phyloP scores from a whole-genome alignment of 1,140 invertebrate species.

The Drosophila truncata region DNA sequence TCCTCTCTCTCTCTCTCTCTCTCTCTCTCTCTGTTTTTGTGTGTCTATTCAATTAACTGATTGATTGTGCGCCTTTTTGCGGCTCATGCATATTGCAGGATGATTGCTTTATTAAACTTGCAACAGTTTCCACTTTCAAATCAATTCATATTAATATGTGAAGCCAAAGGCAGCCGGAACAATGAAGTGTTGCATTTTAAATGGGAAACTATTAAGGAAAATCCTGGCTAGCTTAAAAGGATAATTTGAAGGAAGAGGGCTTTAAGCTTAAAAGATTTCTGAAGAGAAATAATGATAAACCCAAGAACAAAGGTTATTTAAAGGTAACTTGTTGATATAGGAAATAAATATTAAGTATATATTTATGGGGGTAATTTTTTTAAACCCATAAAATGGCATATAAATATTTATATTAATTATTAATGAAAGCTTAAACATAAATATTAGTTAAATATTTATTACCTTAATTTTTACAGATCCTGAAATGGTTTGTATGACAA shows the following conservation, averaged over 20 bases:
- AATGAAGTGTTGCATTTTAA: conserved; percentile 24
- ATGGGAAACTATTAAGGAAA: conserved; percentile 16
- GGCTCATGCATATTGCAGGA: conserved; percentile 22
- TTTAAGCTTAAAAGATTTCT: neutral
- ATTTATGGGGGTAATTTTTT: no score
- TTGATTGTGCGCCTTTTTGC: conserved; percentile 29
- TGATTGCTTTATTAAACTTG: conserved; percentile 38
- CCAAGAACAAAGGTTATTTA: neutral
- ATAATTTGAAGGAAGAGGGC: neutral
- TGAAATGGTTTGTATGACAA: no score
- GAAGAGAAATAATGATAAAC: neutral
- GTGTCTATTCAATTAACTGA: conserved; percentile 30
- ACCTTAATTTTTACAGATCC: no score
- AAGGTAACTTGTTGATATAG: neutral
- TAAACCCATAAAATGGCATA: neutral
- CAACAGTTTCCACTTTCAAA: conserved; percentile 24
- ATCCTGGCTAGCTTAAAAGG: neutral
- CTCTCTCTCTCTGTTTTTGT: neutral
- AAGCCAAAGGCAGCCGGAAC: neutral
- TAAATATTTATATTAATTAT: neutral
- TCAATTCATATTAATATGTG: conserved; percentile 32
- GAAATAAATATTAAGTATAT: neutral
- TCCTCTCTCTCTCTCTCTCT: neutral
- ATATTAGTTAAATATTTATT: neutral
- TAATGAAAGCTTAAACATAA: neutral